A percentile compares a stretch with the other conserved stretches of the same genome.
These are phyloP conservation scores for Craseonycteris thonglongyai DNA, from an alignment of 2,113 vertebrate genomes.

Conservation along the genomic window DNA sequence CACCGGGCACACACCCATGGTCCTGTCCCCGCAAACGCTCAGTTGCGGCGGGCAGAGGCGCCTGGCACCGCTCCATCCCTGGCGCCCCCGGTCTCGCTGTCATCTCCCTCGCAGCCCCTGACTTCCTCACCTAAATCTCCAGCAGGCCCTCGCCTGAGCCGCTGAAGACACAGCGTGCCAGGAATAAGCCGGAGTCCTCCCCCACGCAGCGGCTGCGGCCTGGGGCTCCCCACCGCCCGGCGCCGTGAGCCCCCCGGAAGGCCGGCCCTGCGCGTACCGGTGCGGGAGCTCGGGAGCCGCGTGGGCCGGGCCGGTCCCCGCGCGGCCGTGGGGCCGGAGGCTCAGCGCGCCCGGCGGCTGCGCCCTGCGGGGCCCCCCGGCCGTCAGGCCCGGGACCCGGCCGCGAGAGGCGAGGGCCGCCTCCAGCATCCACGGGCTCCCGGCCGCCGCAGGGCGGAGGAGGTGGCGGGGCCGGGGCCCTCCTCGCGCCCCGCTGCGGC, in stretches of 20 bases:
- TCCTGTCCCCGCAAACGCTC: background rate
- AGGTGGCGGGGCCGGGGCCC: background rate
- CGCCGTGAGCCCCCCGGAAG: background rate
- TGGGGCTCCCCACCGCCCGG: background rate
- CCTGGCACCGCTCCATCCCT: constrained; percentile 1
- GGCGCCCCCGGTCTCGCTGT: background rate
- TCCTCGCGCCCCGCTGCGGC: background rate
- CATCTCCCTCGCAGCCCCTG: background rate
- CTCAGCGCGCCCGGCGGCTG: background rate
- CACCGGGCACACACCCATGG: background rate
- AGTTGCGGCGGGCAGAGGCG: background rate
- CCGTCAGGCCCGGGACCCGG: constrained; percentile 18
- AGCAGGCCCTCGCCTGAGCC: constrained; percentile 40
- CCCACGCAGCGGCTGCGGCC: constrained; percentile 21
- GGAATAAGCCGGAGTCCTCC: background rate
- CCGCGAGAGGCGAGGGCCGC: background rate
- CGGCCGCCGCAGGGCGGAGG: background rate
- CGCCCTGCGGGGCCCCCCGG: background rate
- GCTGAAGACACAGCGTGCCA: background rate
- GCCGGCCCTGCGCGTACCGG: constrained; percentile 37
- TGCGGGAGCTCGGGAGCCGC: constrained; percentile 36
- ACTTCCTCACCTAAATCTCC: background rate
- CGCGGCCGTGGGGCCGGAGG: background rate
- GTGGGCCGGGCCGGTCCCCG: background rate
- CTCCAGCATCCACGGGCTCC: background rate